Percentiles rank a stretch among this genome's conserved stretches.
Conservation (phyloP, 1,140 invertebrate genomes). For the Mercenaria mercenaria region DNA sequence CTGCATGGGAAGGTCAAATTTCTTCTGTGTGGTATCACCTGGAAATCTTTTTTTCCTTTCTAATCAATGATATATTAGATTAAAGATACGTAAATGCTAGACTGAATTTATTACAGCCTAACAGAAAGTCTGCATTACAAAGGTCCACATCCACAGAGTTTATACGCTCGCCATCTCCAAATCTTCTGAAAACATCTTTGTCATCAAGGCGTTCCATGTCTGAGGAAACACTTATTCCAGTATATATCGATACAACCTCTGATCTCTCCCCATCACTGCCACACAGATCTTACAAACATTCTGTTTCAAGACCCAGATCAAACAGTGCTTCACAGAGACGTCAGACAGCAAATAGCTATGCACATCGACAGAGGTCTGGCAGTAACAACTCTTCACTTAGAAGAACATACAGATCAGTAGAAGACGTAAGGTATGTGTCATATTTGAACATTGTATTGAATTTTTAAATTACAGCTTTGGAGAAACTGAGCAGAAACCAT, state of each 20-base stretch:
- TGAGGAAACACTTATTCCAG: constrained; percentile 48
- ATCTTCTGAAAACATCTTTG: constrained; percentile 56
- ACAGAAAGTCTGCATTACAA: neutral
- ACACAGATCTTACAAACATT: neutral
- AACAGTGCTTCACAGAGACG: constrained; percentile 48
- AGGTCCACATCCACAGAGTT: neutral
- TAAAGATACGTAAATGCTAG: too few species aligned
- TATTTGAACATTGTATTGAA: too few species aligned
- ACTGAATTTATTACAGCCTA: too few species aligned
- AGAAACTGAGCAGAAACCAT: too few species aligned
- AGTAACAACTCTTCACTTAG: constrained; percentile 47
- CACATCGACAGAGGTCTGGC: constrained; percentile 49
- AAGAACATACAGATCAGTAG: constrained; percentile 32
- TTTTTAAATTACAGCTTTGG: too few species aligned
- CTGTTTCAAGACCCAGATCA: constrained; percentile 9
- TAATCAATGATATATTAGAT: too few species aligned
- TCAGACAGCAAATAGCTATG: neutral
- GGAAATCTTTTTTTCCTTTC: too few species aligned
- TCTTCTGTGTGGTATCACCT: too few species aligned
- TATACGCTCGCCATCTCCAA: constrained; percentile 24
- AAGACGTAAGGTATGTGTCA: constrained; percentile 51
- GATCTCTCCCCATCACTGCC: constrained; percentile 5
- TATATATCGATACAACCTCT: constrained; percentile 51
- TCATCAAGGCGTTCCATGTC: constrained; percentile 46
- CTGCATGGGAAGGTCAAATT: too few species aligned